Conservation (phyloP, 2,797 vertebrate genomes). For the Aselliscus stoliczkanus region DNA sequence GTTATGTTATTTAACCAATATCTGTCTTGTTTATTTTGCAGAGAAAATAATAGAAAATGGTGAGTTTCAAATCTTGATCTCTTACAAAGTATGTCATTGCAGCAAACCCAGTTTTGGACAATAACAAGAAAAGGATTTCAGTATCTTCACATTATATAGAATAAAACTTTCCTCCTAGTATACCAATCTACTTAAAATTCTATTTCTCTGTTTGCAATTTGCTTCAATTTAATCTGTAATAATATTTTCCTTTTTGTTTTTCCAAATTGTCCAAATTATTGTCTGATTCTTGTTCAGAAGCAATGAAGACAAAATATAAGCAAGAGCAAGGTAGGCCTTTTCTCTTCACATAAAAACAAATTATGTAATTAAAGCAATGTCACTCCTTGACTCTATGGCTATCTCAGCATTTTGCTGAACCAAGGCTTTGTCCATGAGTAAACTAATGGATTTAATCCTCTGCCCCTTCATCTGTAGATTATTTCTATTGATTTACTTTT, state of each 20-base stretch:
- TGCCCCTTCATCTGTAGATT: background rate
- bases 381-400: background rate
- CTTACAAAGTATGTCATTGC: background rate
- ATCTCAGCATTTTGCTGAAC: background rate
- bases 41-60: background rate
- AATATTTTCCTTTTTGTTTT: background rate
- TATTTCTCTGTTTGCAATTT: background rate
- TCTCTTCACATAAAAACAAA: background rate
- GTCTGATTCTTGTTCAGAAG: background rate
- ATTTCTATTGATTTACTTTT: background rate
- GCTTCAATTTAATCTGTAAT: background rate
- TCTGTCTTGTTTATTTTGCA: background rate
- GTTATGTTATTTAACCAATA: background rate
- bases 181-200: background rate
- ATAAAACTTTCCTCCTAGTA: background rate
- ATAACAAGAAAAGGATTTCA: background rate
- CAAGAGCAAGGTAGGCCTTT: background rate
- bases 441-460: background rate
- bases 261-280: background rate
- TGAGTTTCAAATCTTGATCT: background rate
- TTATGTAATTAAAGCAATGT: background rate
- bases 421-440: background rate
- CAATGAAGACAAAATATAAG: background rate
- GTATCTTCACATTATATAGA: background rate
- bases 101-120: background rate